Percentiles rank a stretch among this genome's conserved stretches.
Conservation (phyloP, 1,140 invertebrate species). For the Bombus turneri region DNA sequence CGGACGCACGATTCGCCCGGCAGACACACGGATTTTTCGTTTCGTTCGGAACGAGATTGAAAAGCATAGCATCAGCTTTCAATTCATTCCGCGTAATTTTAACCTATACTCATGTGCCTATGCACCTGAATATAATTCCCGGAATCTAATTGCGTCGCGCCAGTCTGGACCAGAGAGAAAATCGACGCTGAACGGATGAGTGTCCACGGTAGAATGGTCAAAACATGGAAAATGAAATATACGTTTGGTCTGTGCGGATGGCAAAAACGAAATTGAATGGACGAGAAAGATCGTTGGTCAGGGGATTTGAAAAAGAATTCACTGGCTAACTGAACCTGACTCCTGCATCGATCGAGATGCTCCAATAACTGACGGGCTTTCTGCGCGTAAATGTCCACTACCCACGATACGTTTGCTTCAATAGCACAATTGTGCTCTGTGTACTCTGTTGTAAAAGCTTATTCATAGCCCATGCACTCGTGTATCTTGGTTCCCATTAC, state of each 20-base stretch:
- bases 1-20: conserved; percentile 10
- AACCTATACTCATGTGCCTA: background rate
- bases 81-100: background rate
- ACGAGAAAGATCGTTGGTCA: background rate
- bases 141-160: background rate
- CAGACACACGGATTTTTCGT: conserved; percentile 22
- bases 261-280: background rate
- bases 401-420: background rate
- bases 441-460: background rate
- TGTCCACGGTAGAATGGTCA: background rate
- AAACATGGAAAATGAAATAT: background rate
- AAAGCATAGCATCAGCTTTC: too few species aligned
- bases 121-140: background rate
- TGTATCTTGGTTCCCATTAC: background rate
- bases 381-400: background rate
- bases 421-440: background rate
- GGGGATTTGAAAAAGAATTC: background rate
- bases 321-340: background rate
- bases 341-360: conserved; percentile 1
- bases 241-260: background rate
- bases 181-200: background rate
- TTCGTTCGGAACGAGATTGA: background rate
- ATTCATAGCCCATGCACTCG: background rate
- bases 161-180: too few species aligned
- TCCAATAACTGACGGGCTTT: background rate